Percentiles rank a stretch among this genome's conserved stretches.
Conservation (phyloP, 2,888 invertebrate genomes). For the Alsophila aescularia region DNA sequence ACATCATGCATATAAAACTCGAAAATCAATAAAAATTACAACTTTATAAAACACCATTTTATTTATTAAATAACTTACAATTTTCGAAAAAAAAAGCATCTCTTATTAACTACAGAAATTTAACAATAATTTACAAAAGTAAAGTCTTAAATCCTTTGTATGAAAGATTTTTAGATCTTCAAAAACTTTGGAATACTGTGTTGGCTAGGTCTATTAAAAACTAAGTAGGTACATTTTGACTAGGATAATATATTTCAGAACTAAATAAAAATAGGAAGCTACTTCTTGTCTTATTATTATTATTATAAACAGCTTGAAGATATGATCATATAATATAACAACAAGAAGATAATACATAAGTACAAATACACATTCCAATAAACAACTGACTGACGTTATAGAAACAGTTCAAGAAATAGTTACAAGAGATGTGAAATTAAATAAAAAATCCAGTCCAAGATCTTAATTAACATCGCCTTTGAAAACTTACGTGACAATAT, state of each 20-base stretch:
- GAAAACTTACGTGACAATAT: slow-evolving; percentile 36
- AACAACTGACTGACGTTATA: neutral
- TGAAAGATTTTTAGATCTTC: neutral
- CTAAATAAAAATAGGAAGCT: neutral
- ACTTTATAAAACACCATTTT: slow-evolving; percentile 22
- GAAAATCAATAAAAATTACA: slow-evolving; percentile 17
- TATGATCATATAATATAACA: neutral
- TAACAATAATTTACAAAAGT: slow-evolving; percentile 36
- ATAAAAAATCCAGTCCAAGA: slow-evolving; percentile 55
- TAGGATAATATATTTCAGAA: neutral
- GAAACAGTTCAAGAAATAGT: neutral
- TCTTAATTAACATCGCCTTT: slow-evolving; percentile 45
- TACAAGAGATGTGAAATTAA: slow-evolving; percentile 22
- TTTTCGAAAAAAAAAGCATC: slow-evolving; percentile 19
- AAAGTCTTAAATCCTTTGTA: slow-evolving; percentile 1
- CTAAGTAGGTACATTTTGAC: neutral
- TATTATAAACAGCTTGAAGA: slow-evolving; percentile 1
- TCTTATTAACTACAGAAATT: slow-evolving; percentile 18
- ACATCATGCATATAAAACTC: neutral
- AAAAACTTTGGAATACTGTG: slow-evolving; percentile 14
- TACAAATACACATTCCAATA: neutral
- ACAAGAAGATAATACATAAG: neutral
- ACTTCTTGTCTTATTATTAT: neutral
- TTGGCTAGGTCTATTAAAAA: slow-evolving; percentile 24
- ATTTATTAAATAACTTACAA: slow-evolving; percentile 24